Conservation (phyloP, 92 coral and sea anemone genomes). For the Meandrina meandrites region DNA sequence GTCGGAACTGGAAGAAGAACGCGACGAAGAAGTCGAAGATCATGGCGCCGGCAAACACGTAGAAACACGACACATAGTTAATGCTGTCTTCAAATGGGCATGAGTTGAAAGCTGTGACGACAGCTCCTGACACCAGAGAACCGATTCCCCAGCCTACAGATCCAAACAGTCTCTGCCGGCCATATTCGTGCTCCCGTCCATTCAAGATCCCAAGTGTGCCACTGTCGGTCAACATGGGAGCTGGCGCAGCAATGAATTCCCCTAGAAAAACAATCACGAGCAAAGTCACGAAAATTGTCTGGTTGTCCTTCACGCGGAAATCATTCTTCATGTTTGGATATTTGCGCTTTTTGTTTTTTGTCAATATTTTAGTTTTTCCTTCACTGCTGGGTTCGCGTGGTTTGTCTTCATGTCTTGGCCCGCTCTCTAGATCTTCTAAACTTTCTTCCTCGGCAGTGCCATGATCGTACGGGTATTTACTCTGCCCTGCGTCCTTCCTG, state of each 20-base stretch:
- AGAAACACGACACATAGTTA: constrained; percentile 79
- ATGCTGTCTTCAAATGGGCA: constrained; percentile 87
- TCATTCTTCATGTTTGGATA: constrained; percentile 71
- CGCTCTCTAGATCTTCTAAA: neutral
- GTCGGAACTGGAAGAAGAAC: constrained; percentile 68
- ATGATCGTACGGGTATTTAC: neutral
- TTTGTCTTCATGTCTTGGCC: constrained; percentile 28
- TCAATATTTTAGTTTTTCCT: constrained; percentile 40
- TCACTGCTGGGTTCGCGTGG: constrained; percentile 1
- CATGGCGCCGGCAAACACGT: constrained; percentile 84
- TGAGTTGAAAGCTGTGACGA: constrained; percentile 79
- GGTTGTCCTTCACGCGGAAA: constrained; percentile 77
- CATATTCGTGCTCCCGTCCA: constrained; percentile 84
- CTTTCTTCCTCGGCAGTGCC: neutral
- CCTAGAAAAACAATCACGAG: constrained; percentile 77
- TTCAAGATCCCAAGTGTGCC: constrained; percentile 71
- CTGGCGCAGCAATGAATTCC: constrained; percentile 86
- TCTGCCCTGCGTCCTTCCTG: neutral
- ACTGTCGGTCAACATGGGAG: constrained; percentile 85
- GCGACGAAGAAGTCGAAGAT: constrained; percentile 63
- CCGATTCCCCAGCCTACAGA: constrained; percentile 91
- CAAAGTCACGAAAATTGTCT: constrained; percentile 69
- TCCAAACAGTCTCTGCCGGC: constrained; percentile 80
- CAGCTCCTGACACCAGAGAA: constrained; percentile 71
- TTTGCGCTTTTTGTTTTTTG: constrained; percentile 61